Evolutionary conservation across 2,797 vertebrate species (phyloP).

Genomic region (Otolemur crassicaudatus): DNA sequence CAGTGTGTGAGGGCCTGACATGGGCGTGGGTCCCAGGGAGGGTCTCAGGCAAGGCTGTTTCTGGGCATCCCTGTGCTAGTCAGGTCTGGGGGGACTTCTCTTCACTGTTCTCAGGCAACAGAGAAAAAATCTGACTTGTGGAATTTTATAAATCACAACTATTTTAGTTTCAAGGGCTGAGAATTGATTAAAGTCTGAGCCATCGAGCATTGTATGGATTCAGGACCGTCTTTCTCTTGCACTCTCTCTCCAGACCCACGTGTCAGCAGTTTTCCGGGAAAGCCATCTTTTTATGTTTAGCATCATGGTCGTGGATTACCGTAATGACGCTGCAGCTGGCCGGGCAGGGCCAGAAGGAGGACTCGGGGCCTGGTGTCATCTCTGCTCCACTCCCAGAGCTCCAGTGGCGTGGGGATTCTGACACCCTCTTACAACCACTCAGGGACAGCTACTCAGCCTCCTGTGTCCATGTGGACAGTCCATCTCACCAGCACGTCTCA

Average conservation of each 20-base stretch:
- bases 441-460: rapidly evolving
- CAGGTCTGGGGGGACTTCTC: rapidly evolving
- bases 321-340: not conserved
- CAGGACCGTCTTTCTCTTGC: rapidly evolving
- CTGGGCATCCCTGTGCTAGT: rapidly evolving
- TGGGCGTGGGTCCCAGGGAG: rapidly evolving
- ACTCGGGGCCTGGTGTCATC: rapidly evolving
- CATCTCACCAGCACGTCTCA: too few relatives aligned
- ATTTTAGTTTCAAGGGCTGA: conserved; percentile 25
- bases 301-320: not conserved
- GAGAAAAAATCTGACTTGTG: not conserved
- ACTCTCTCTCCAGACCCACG: not conserved
- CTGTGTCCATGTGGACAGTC: rapidly evolving
- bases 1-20: rapidly evolving
- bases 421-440: not conserved
- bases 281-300: not conserved
- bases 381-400: not conserved
- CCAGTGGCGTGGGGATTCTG: not conserved
- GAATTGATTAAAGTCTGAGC: conserved; percentile 41
- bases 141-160: conserved; percentile 37
- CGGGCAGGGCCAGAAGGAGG: not conserved
- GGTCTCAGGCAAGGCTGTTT: rapidly evolving
- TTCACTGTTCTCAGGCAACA: rapidly evolving
- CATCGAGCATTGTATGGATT: not conserved
- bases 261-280: conserved; percentile 78